Evolutionary conservation across 2,797 vertebrate genomes (phyloP), one percentile per base, ranked within the genome.

Genomic region (Dromococcyx pavoninus): DNA sequence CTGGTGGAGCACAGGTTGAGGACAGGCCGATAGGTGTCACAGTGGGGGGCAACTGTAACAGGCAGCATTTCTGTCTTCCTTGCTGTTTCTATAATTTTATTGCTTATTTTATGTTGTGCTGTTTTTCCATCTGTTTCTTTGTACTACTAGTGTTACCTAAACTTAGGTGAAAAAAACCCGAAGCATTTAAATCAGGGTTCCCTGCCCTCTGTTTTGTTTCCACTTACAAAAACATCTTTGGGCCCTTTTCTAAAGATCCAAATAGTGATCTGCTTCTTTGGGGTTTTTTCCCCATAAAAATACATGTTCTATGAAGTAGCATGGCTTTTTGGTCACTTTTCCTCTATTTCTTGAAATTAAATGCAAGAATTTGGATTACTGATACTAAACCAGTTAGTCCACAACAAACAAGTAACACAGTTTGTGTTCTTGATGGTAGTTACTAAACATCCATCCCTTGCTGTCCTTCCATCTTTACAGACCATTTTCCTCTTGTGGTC

Each of bases 141-240:
- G 13, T 11, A 56, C 22, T 77, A 3, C 53, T n/a, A 15, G 17
- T 5, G 5, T 71, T 77, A 60, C 50, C 37, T 82, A n/a, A 73
- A 58, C 13, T 33, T 58, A 1, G 24, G 5, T 7, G 2, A 1
- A 4, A 48, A 39, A 43, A n/a, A 10, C 1, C 4, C 4, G 44
- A 76, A 24, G 16, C 53, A 37, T 84, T 80, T 62, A 12, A 62
- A 58, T 56, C 27, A 28, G 18, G 7, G 56, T 80, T 92, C 24
- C 22, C 7, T 2, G 1, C 9, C 24, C 25, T 5, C 25, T 76
- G 1, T 74, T 50, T 5, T 33, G 8, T 33, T 61, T 65, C 23
- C 3, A 16, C 35, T 66, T 53, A 5, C 1, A 1, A 58, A 73
- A 58, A 21, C 8, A 4, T 13, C 7, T 48, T 71, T 60, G n/a